Evolutionary conservation across 2,888 invertebrate genomes (phyloP), one percentile per base, ranked within the genome.

Genomic region (Ferrisia virgata): DNA sequence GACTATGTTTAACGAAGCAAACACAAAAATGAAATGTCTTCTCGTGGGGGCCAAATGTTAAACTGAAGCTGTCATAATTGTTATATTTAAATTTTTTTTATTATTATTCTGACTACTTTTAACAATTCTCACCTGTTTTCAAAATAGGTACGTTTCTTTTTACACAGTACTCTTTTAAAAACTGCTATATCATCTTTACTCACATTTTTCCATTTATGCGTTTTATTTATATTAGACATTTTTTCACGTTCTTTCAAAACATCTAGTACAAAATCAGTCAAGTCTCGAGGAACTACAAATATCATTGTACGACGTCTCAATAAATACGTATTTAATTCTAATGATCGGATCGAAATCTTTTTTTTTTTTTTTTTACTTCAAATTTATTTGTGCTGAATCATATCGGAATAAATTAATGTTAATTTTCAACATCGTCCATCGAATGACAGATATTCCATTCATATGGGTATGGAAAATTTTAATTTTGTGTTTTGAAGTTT

Each of bases 41-140:
- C 76, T 83, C 83, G 40, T 83, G 40, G 40, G 33, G 76, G 83
- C 83, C 83, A 83, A 83, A 83, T 83, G 83, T 83, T 83, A 43
- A 83, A 83, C 39, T 83, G 28, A 76, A 83, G 76, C 83, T 83
- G 83, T 83, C 83, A 83, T 76, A 83, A 83, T 83, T 72, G 83
- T 83, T 83, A 76, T 83, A 83, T 83, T 83, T 83, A 83, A 83
- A 83, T 83, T 83, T 83, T n/a, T 81, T 80, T 80, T 83, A 83
- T 83, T 76, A 83, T 83, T 83, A 83, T 83, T 83, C 72, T 43
- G 72, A 83, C 76, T 83, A 72, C 83, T 72, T 83, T 76, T 83
- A 83, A 83, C 83, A 76, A 83, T 83, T 83, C 83, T 83, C 83
- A 83, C 83, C 83, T 83, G 83, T 83, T 83, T 82, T 82, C 33